Conservation (phyloP, 2,113 vertebrate species). For the Rhegmatorhina hoffmannsi region DNA sequence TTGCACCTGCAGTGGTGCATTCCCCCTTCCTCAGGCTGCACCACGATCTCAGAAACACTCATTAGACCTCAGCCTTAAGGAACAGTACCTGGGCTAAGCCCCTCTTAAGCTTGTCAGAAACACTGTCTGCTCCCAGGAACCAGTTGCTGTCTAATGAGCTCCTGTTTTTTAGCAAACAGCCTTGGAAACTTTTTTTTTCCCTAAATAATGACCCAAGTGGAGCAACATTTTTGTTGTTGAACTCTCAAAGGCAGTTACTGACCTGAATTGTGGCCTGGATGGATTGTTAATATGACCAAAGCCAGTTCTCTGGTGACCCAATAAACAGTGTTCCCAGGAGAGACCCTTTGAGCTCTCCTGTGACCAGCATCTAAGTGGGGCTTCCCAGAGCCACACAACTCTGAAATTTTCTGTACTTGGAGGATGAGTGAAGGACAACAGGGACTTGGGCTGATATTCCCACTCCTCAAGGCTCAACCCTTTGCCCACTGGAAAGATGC, state of each 20-base stretch:
- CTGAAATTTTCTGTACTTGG: neutral
- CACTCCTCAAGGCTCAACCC: neutral
- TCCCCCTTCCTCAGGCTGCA: neutral
- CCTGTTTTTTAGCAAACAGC: neutral
- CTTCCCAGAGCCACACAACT: neutral
- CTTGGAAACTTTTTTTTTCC: neutral
- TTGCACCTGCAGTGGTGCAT: neutral
- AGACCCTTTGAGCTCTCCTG: neutral
- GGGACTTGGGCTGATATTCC: neutral
- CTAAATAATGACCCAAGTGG: neutral
- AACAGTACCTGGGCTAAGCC: neutral
- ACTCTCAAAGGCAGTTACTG: neutral
- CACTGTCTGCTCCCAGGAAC: neutral
- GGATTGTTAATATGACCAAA: neutral
- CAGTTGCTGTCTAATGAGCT: neutral
- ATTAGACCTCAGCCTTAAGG: neutral
- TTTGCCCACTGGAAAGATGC: neutral
- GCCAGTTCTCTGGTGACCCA: too few relatives aligned
- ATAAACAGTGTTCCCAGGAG: neutral
- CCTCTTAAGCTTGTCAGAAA: neutral
- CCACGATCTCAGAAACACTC: neutral
- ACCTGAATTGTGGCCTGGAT: neutral
- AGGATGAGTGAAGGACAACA: accelerated
- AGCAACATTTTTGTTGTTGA: neutral
- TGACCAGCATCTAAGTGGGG: neutral